Percentiles rank a stretch among this genome's conserved stretches.
phyloP scores from a whole-genome alignment of 1,140 invertebrate species.

The Drosophila pachea region DNA sequence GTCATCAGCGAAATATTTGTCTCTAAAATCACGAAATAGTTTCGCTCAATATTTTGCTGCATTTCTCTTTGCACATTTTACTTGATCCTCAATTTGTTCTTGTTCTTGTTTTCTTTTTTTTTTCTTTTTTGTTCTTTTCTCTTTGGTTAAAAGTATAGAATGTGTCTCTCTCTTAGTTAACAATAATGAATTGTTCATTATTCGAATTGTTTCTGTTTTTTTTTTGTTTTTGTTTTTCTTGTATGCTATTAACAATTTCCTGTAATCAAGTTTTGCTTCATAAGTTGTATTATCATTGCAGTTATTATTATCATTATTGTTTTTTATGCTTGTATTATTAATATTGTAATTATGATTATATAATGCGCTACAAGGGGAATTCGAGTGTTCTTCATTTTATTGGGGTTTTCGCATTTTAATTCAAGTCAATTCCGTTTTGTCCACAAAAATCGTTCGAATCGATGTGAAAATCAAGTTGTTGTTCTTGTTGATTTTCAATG shows the following conservation, averaged over 20 bases:
- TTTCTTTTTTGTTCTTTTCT: conserved; percentile 10
- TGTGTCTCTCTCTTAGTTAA: conserved; percentile 46
- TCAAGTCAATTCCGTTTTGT: conserved; percentile 12
- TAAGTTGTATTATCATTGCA: conserved; percentile 49
- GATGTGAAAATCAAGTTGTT: conserved; percentile 26
- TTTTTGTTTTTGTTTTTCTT: conserved; percentile 37
- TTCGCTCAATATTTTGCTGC: conserved; percentile 69
- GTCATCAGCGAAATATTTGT: conserved; percentile 79
- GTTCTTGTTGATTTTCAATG: conserved; percentile 31
- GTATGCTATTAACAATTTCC: conserved; percentile 72
- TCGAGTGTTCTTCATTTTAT: conserved; percentile 2
- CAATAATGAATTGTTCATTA: conserved; percentile 32
- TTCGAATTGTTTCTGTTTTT: conserved; percentile 32
- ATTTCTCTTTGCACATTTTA: conserved; percentile 43
- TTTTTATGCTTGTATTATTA: conserved; percentile 17
- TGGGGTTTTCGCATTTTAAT: conserved; percentile 1
- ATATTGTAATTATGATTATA: conserved; percentile 38
- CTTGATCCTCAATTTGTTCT: conserved; percentile 41
- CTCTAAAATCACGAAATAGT: conserved; percentile 78
- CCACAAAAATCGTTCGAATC: conserved; percentile 11
- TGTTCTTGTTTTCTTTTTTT: conserved; percentile 1
- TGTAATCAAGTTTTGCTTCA: conserved; percentile 77
- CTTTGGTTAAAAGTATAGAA: conserved; percentile 33
- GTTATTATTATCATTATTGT: conserved; percentile 38
- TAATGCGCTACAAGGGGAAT: not conserved